Conservation (phyloP, 2,888 invertebrate species). For the Platycheirus albimanus region DNA sequence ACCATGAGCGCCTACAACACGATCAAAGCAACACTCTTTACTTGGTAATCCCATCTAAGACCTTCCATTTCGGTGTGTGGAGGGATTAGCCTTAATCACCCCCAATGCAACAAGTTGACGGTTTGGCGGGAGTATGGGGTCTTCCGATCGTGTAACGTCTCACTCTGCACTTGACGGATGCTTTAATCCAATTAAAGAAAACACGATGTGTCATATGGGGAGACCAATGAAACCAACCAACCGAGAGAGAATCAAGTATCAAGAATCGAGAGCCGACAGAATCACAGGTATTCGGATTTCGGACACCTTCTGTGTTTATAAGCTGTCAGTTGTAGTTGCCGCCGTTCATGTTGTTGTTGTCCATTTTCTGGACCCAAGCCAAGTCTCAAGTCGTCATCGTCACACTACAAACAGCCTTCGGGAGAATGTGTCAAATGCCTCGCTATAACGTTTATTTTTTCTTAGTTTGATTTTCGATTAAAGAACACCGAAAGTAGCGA, state of each 20-base stretch:
- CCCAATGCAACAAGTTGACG: slow-evolving; percentile 68
- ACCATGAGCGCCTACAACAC: slow-evolving; percentile 48
- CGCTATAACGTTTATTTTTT: slow-evolving; percentile 40
- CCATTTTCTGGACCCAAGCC: slow-evolving; percentile 53
- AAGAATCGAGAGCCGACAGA: slow-evolving; percentile 34
- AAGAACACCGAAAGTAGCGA: slow-evolving; percentile 54
- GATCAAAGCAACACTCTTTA: slow-evolving; percentile 48
- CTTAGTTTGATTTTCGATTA: slow-evolving; percentile 67
- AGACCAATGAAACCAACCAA: slow-evolving; percentile 18
- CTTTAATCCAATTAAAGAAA: slow-evolving; percentile 77
- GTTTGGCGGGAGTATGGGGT: slow-evolving; percentile 9
- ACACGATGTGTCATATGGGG: slow-evolving; percentile 70
- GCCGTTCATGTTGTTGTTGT: slow-evolving; percentile 21
- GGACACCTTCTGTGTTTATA: slow-evolving; percentile 57
- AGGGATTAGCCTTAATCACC: slow-evolving; percentile 70
- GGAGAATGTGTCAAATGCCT: slow-evolving; percentile 72
- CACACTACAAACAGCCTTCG: slow-evolving; percentile 61
- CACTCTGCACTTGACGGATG: slow-evolving; percentile 75
- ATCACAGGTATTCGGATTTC: slow-evolving; percentile 6
- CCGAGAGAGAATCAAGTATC: slow-evolving; percentile 33
- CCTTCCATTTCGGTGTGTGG: slow-evolving; percentile 28
- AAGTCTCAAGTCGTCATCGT: slow-evolving; percentile 44
- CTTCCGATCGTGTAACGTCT: slow-evolving; percentile 62
- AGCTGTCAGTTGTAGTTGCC: slow-evolving; percentile 60
- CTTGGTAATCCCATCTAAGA: slow-evolving; percentile 67